phyloP scores from a whole-genome alignment of 2,888 invertebrate genomes.

The Netelia virgata region DNA sequence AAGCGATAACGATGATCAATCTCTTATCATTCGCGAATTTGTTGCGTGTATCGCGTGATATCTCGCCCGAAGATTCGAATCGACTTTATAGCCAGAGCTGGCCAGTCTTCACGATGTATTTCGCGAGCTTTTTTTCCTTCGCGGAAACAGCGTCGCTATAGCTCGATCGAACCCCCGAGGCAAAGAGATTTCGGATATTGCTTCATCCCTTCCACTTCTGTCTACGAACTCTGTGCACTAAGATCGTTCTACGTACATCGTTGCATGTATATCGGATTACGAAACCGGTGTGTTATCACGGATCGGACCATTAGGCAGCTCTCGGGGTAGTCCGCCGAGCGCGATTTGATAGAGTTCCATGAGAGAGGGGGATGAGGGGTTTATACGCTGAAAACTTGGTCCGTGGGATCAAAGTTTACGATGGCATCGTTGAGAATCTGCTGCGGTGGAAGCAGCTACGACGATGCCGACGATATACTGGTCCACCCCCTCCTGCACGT shows the following conservation, averaged over 20 bases:
- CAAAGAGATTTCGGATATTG: not conserved
- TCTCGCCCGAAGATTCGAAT: too few relatives aligned
- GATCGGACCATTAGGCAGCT: slow-evolving; percentile 56
- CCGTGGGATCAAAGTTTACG: slow-evolving; percentile 58
- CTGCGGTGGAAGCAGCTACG: slow-evolving; percentile 21
- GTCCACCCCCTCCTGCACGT: not conserved
- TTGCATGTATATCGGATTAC: slow-evolving; percentile 29
- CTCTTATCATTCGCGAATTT: too few relatives aligned
- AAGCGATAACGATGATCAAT: too few relatives aligned
- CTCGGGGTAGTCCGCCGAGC: slow-evolving; percentile 31
- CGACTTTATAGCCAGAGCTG: too few relatives aligned
- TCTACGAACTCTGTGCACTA: not conserved
- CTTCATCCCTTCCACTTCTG: not conserved
- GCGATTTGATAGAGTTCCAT: slow-evolving; percentile 55
- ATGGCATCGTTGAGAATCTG: slow-evolving; percentile 2
- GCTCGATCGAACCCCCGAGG: not conserved
- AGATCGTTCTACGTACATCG: not conserved
- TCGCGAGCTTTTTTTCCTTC: not conserved
- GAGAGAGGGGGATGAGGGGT: too few relatives aligned
- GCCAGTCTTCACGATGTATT: too few relatives aligned
- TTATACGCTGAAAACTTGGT: slow-evolving; percentile 48
- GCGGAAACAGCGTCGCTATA: not conserved
- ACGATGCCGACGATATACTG: slow-evolving; percentile 4
- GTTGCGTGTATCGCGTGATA: too few relatives aligned
- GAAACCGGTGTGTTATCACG: slow-evolving; percentile 25